phyloP scores from a whole-genome alignment of 2,113 vertebrate genomes.

The Tor tambroides region DNA sequence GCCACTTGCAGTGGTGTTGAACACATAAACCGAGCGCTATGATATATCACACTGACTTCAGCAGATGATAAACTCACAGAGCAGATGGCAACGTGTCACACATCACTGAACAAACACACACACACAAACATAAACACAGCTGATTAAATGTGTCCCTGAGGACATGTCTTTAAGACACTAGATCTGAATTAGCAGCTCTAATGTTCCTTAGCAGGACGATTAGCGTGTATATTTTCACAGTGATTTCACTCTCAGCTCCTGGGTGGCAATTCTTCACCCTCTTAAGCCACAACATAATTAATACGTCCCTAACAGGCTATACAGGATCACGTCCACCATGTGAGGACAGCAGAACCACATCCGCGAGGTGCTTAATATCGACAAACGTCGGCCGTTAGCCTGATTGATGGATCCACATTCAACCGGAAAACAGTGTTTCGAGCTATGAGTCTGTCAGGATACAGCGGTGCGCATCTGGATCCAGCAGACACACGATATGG shows the following conservation, averaged over 20 bases:
- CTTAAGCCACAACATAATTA: neutral
- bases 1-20: constrained; percentile 18
- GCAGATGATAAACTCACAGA: constrained; percentile 35
- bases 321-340: neutral
- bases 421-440: neutral
- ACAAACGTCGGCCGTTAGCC: constrained; percentile 9
- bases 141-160: neutral
- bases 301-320: neutral
- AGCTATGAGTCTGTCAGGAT: constrained; percentile 17
- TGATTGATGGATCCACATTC: neutral
- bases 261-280: neutral
- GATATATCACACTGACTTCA: constrained; percentile 30
- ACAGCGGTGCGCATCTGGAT: neutral
- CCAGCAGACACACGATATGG: neutral
- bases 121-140: constrained; percentile 24
- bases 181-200: constrained; percentile 6
- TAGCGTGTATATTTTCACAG: neutral
- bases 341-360: neutral
- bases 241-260: neutral
- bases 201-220: constrained; percentile 6
- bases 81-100: constrained; percentile 47
- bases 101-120: constrained; percentile 40
- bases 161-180: constrained; percentile 21
- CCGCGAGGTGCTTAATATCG: constrained; percentile 6
- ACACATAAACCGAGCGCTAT: neutral